These are phyloP conservation scores for Campylomormyrus numenius DNA, from an alignment of 2,113 vertebrate genomes.

Conservation along the genomic window DNA sequence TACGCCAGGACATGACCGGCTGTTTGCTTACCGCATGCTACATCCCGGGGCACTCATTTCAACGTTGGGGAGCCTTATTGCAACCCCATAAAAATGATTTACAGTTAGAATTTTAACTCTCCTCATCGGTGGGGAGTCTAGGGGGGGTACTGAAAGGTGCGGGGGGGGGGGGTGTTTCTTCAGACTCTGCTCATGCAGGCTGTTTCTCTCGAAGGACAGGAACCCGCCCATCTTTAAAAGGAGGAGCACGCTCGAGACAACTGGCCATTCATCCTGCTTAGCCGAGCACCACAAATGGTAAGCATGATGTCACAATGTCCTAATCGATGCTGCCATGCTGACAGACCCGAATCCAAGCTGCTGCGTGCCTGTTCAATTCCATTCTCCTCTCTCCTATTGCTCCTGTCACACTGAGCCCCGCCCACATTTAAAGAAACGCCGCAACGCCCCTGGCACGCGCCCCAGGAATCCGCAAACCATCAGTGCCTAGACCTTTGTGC, in stretches of 20 bases:
- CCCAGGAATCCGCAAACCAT: background rate
- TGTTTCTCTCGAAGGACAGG: background rate
- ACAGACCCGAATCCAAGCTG: background rate
- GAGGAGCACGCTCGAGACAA: background rate
- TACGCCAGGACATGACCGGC: background rate
- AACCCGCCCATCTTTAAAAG: background rate
- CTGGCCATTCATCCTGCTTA: background rate
- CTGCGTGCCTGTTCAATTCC: background rate
- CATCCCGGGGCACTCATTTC: background rate
- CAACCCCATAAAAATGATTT: background rate
- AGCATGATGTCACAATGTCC: background rate
- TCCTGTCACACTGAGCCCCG: background rate
- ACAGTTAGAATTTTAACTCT: constrained; percentile 3
- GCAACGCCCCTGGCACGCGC: background rate
- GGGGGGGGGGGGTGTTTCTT: background rate
- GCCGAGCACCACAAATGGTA: background rate
- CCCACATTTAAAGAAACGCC: background rate
- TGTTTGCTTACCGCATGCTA: background rate
- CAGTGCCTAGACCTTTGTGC: background rate
- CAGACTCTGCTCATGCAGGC: background rate
- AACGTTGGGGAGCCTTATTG: background rate
- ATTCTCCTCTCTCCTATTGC: background rate
- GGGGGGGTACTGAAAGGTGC: background rate
- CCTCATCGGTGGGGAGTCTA: background rate
- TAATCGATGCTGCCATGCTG: background rate